Evolutionary conservation across 2,888 invertebrate genomes (phyloP).

Genomic region (Eupithecia vulgata): DNA sequence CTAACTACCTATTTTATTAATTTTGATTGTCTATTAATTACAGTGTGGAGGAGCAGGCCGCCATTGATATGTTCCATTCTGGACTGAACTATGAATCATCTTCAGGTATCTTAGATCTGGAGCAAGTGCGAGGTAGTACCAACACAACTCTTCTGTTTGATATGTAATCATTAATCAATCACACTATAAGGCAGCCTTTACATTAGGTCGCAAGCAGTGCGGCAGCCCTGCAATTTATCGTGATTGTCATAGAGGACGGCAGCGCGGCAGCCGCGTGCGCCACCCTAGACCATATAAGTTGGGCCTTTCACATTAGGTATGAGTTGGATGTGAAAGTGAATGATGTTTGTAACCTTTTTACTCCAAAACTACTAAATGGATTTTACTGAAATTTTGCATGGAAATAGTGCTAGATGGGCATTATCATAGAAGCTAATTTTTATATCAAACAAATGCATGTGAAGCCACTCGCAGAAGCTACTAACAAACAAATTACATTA

Average conservation of each 20-base stretch:
- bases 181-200: neutral
- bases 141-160: neutral
- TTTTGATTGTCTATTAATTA: slow-evolving; percentile 3
- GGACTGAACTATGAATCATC: slow-evolving; percentile 62
- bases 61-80: slow-evolving; percentile 47
- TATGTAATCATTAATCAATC: neutral
- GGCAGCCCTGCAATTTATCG: too few species aligned
- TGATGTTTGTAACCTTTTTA: neutral
- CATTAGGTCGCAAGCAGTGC: too few species aligned
- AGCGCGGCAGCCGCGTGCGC: too few species aligned
- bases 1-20: too few species aligned
- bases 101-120: slow-evolving; percentile 75
- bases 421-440: neutral
- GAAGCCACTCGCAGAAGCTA: too few species aligned
- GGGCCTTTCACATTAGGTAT: too few species aligned
- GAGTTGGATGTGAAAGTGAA: neutral
- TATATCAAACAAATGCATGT: too few species aligned
- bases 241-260: too few species aligned
- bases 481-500: too few species aligned
- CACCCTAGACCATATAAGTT: too few species aligned
- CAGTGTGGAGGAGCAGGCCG: slow-evolving; percentile 43
- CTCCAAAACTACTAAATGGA: neutral
- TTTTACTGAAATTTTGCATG: neutral
- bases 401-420: neutral
- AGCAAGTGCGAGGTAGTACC: slow-evolving; percentile 66